phyloP scores from a whole-genome alignment of 1,140 invertebrate species.

The Conus ventricosus region DNA sequence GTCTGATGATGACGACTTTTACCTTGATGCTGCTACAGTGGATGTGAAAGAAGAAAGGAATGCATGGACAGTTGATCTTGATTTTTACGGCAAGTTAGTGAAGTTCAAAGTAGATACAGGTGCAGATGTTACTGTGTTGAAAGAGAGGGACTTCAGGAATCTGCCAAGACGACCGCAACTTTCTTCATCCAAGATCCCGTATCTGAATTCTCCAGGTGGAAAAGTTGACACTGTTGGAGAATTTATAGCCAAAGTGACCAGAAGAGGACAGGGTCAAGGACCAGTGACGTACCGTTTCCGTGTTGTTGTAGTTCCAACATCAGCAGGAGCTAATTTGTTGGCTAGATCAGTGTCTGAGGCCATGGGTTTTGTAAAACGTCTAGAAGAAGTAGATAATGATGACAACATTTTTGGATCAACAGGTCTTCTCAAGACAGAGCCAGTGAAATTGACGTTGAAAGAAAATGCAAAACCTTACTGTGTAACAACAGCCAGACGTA shows the following conservation, averaged over 20 bases:
- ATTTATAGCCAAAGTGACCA: slow-evolving; percentile 5
- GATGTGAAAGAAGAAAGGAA: slow-evolving; percentile 3
- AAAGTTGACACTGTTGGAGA: background rate
- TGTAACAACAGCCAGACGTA: slow-evolving; percentile 54
- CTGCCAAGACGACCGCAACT: background rate
- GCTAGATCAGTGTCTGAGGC: slow-evolving; percentile 10
- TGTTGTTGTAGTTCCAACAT: background rate
- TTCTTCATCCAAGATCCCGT: background rate
- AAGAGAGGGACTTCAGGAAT: background rate
- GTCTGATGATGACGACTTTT: background rate
- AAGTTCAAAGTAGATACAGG: slow-evolving; percentile 21
- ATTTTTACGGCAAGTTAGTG: background rate
- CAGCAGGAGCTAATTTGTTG: background rate
- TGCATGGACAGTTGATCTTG: slow-evolving; percentile 3
- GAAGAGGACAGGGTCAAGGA: background rate
- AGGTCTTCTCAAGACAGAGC: background rate
- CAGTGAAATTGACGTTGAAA: slow-evolving; percentile 52
- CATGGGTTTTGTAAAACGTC: slow-evolving; percentile 12
- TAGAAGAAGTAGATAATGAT: background rate
- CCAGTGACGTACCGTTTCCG: too few species aligned
- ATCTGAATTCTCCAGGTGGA: background rate
- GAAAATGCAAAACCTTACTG: slow-evolving; percentile 38
- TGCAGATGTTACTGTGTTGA: background rate
- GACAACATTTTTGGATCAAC: background rate
- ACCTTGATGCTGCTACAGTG: background rate